A percentile compares a stretch with the other conserved stretches of the same genome.
These are phyloP conservation scores for Diloba caeruleocephala DNA, from an alignment of 2,888 invertebrate species.

Conservation along the genomic window DNA sequence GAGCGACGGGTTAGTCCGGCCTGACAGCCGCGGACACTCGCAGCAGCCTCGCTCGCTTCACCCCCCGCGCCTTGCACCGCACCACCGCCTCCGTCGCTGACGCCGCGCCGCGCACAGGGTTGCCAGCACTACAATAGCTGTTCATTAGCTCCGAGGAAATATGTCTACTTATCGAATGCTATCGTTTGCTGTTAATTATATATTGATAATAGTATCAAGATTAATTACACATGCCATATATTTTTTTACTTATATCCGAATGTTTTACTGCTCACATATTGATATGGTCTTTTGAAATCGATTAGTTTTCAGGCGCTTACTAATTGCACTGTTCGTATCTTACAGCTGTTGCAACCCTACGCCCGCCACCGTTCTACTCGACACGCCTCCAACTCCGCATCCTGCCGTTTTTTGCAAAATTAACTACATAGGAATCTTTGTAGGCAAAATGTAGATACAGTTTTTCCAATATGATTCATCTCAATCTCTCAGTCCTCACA, in stretches of 20 bases:
- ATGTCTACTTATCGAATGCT: conserved; percentile 9
- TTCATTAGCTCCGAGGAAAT: conserved; percentile 19
- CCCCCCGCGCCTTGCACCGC: conserved; percentile 54
- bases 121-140: conserved; percentile 37
- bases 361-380: conserved; percentile 68
- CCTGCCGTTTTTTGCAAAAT: conserved; percentile 84
- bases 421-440: conserved; percentile 77
- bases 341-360: conserved; percentile 58
- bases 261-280: conserved; percentile 33
- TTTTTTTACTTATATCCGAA: conserved; percentile 22
- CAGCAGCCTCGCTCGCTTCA: conserved; percentile 74
- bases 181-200: conserved; percentile 17
- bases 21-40: conserved; percentile 85
- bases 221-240: conserved; percentile 31
- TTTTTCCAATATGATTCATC: conserved; percentile 55
- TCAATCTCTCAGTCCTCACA: conserved; percentile 28
- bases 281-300: conserved; percentile 34
- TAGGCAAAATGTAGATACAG: conserved; percentile 65
- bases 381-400: conserved; percentile 82
- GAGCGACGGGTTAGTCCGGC: conserved; percentile 89
- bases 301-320: conserved; percentile 43
- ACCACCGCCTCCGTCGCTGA: conserved; percentile 49
- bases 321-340: conserved; percentile 28
- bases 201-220: conserved; percentile 28
- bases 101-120: conserved; percentile 43